A percentile compares a stretch with the other conserved stretches of the same genome.
phyloP scores from a whole-genome alignment of 2,888 invertebrate species.

The Cantharis lateralis region DNA sequence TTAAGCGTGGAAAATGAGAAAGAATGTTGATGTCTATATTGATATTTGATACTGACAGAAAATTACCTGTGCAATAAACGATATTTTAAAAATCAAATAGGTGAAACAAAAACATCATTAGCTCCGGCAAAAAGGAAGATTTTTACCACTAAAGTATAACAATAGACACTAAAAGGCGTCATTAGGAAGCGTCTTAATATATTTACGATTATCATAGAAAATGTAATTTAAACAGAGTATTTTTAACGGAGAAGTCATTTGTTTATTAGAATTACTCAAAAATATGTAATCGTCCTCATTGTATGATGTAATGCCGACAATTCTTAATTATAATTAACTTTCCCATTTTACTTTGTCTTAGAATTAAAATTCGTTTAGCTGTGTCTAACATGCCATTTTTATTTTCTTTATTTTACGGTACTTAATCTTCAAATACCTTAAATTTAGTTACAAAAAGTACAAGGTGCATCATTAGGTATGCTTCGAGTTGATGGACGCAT shows the following conservation, averaged over 20 bases:
- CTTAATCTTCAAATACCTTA: constrained; percentile 1
- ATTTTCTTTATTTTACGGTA: constrained; percentile 15
- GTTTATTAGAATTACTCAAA: constrained; percentile 1
- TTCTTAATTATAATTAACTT: background rate
- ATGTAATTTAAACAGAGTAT: background rate
- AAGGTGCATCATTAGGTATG: constrained; percentile 7
- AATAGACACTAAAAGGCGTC: background rate
- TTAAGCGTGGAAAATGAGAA: background rate
- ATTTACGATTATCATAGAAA: background rate
- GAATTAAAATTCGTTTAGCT: constrained; percentile 7
- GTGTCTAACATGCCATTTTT: background rate
- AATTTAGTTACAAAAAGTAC: constrained; percentile 4
- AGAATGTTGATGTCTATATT: background rate
- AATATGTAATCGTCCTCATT: constrained; percentile 2
- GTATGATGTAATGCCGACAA: background rate
- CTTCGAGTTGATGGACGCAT: background rate
- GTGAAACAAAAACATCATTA: background rate
- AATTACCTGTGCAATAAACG: background rate
- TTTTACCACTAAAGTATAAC: background rate
- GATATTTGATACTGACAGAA: background rate
- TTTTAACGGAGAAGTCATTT: background rate
- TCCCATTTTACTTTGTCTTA: background rate
- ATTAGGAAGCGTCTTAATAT: background rate
- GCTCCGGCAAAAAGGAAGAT: background rate
- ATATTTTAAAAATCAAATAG: background rate